A percentile compares a stretch with the other conserved stretches of the same genome.
phyloP scores from a whole-genome alignment of 1,140 invertebrate genomes.

The Batillaria attramentaria region DNA sequence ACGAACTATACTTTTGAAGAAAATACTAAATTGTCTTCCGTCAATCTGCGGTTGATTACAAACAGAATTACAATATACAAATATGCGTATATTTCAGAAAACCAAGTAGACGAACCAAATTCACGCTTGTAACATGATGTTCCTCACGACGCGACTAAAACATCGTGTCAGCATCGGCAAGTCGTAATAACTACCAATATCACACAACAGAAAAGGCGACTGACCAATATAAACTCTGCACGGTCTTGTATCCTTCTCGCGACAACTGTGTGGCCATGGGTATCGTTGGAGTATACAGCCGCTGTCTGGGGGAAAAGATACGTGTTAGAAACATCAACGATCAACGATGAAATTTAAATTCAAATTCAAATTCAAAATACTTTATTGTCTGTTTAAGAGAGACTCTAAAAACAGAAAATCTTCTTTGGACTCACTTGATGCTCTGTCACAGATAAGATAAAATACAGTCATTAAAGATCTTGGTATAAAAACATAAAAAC shows the following conservation, averaged over 20 bases:
- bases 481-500: too few species aligned
- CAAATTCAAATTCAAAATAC: too few species aligned
- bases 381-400: too few species aligned
- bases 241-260: not conserved
- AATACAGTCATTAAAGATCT: too few species aligned
- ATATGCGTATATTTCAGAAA: too few species aligned
- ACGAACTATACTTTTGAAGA: too few species aligned
- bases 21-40: not conserved
- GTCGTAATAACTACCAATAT: not conserved
- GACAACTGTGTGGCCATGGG: slow-evolving; percentile 12
- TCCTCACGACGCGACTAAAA: not conserved
- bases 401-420: too few species aligned
- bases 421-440: too few species aligned
- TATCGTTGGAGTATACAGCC: slow-evolving; percentile 20
- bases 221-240: slow-evolving; percentile 16
- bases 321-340: not conserved
- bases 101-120: not conserved
- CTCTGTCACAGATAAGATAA: too few species aligned
- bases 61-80: not conserved
- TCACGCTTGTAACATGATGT: too few species aligned
- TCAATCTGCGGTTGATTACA: not conserved
- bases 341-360: not conserved
- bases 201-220: not conserved
- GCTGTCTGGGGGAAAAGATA: slow-evolving; percentile 19
- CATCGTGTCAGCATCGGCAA: not conserved